Evolutionary conservation across 1,140 invertebrate species (phyloP), one percentile per base, ranked within the genome.

Genomic region (Lanistes nyassanus): DNA sequence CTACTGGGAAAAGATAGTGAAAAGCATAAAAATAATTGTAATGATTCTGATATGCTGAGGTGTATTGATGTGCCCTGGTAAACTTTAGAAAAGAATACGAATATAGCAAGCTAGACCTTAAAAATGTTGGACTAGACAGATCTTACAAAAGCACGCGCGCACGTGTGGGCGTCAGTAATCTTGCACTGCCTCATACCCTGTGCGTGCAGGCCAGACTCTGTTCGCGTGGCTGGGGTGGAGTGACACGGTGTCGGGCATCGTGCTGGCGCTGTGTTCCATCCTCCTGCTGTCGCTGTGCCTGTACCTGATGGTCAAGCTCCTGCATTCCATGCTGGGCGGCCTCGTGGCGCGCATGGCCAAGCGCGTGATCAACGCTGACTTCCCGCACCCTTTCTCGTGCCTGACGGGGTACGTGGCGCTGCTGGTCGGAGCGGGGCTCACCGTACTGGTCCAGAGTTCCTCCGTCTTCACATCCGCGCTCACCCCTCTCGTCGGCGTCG

Each of bases 401-500:
- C 81, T 92, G 75, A 87, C 92, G 75, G 92, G 91, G 16, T 93
- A 93, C 78, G 72, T 92, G 19, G 91, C 92, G 13, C 91, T 93
- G 77, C 47, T 92, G n/a, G 77, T 92, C n/a, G 92, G 92, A 29
- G 89, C 90, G 26, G 81, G 89, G 0, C 84, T 93, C 74, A 93
- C 93, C 6, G 90, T 93, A 47, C 82, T 93, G 42, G 91, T 93
- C 0, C 93, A 93, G 86, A 92, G 91, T 53, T 91, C 90, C 75
- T 92, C 92, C 6, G 91, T 93, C 21, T 93, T 93, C 81, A 92
- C 92, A 0, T 93, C 92, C 16, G 90, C 92, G 1, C 84, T 93
- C 11, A 93, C 92, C 6, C 92, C 92, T 9, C 85, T 93, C 21
- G 92, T 92, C n/a, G 92, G 92, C 4, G 79, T 92, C 11, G 92